Evolutionary conservation across 2,797 vertebrate species (phyloP).

Genomic region (Manis javanica): DNA sequence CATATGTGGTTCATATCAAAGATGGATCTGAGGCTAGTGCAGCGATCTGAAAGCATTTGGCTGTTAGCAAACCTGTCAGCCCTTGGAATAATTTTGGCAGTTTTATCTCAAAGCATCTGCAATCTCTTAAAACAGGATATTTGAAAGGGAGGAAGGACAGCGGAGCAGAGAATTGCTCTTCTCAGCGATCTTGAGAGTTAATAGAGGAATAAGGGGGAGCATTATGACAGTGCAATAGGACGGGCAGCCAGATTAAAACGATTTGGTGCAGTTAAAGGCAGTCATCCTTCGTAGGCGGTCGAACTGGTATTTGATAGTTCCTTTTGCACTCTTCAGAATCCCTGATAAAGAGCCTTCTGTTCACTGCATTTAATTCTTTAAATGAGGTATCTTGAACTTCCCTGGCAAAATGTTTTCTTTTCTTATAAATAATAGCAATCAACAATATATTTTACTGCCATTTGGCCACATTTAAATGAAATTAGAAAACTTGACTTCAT

Average conservation of each 20-base stretch:
- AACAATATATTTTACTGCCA: background rate
- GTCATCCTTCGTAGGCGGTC: background rate
- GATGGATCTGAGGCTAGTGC: constrained; percentile 58
- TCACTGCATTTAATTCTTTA: constrained; percentile 9
- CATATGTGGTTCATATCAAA: constrained; percentile 82
- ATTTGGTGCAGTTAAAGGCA: background rate
- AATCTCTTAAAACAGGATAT: constrained; percentile 68
- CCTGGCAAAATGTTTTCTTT: background rate
- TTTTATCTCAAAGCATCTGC: constrained; percentile 77
- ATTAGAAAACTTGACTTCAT: background rate
- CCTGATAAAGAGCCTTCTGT: background rate
- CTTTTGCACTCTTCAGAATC: background rate
- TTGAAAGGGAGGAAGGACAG: constrained; percentile 72
- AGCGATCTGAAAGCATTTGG: constrained; percentile 71
- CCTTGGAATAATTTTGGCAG: constrained; percentile 73
- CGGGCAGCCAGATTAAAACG: background rate
- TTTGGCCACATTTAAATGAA: background rate
- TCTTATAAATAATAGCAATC: background rate
- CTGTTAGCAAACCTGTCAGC: constrained; percentile 82
- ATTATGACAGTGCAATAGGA: background rate
- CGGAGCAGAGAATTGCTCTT: background rate
- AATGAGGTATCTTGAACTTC: background rate
- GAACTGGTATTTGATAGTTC: background rate
- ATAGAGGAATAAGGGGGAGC: background rate
- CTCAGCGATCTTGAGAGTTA: background rate